Conservation (phyloP, 2,888 invertebrate genomes). For the Cerastis rubricosa region DNA sequence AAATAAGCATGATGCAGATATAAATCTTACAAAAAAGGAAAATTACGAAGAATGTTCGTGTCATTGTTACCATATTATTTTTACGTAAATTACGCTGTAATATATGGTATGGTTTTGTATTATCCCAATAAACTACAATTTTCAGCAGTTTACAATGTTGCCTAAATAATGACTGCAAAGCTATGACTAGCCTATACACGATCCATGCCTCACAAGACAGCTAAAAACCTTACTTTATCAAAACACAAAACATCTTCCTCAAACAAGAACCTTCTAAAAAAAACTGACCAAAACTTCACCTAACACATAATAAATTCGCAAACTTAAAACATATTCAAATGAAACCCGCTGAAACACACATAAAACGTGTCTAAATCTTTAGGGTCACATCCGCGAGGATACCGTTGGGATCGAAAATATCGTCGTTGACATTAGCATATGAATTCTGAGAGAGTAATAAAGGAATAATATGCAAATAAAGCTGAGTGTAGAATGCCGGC, state of each 20-base stretch:
- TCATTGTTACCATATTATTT: neutral
- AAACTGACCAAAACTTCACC: slow-evolving; percentile 52
- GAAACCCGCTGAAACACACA: slow-evolving; percentile 67
- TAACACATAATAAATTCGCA: slow-evolving; percentile 63
- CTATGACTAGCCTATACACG: neutral
- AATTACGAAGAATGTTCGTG: neutral
- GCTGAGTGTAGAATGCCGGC: slow-evolving; percentile 73
- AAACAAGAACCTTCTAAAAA: slow-evolving; percentile 12
- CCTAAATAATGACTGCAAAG: neutral
- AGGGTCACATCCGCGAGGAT: slow-evolving; percentile 75
- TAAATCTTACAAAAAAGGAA: neutral
- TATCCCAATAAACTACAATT: neutral
- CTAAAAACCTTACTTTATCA: neutral
- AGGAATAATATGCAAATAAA: slow-evolving; percentile 88
- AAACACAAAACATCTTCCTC: neutral
- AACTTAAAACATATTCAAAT: slow-evolving; percentile 71
- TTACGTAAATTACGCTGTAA: neutral
- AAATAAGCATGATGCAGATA: neutral
- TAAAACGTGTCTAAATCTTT: slow-evolving; percentile 77
- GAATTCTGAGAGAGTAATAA: slow-evolving; percentile 87
- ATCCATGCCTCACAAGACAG: neutral
- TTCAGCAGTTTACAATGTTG: neutral
- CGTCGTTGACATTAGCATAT: slow-evolving; percentile 83
- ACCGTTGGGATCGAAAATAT: slow-evolving; percentile 81
- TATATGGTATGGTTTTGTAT: neutral